Base-by-base conservation (phyloP, 1,140 invertebrate species). In the Grapholita molesta region DNA sequence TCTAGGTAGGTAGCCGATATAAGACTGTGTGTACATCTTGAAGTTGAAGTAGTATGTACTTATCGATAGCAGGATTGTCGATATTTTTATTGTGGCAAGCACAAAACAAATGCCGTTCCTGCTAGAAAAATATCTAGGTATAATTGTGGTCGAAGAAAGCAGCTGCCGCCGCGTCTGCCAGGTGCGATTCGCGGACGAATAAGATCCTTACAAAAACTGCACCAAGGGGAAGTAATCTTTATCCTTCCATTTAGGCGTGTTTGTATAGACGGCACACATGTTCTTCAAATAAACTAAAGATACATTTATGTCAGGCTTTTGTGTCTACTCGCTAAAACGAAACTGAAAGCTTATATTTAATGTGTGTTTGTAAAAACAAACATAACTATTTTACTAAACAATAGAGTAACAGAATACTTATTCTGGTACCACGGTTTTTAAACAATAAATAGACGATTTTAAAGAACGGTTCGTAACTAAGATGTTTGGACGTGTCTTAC, bases 151-250 rank as follows among this genome's bases (percentile, higher is more conserved):
- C 42, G 42, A 48, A 48, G 7, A 48, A 48, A 48, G 70, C 76
- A 78, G 73, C 76, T 78, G 76, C 68, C 69, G 70, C 48, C 11
- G 42, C 55, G 67, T 64, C 35, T 33, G 70, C 77, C 74, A 76
- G 76, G 74, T 78, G 74, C 48, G 69, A 48, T 33, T 25, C 69
- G 32, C 64, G 11, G 12, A 12, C 28, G 12, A 25, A 25, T n/a
- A 24, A 24, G 55, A 30, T 25, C 23, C 24, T 61, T 61, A 61
- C 55, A 30, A 24, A 25, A 61, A n/a, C 23, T 48, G 7, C 42
- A 48, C 42, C 42, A 7, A 7, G 42, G 38, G 42, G 42, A 48
- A 48, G 42, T 48, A 48, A 48, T 48, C 42, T 48, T 48, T 48
- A 21, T 48, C 42, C 42, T 48, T 21, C 8, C 42, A 9, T 21